Evolutionary conservation across 2,797 vertebrate species (phyloP).

Genomic region (Chromis chromis): DNA sequence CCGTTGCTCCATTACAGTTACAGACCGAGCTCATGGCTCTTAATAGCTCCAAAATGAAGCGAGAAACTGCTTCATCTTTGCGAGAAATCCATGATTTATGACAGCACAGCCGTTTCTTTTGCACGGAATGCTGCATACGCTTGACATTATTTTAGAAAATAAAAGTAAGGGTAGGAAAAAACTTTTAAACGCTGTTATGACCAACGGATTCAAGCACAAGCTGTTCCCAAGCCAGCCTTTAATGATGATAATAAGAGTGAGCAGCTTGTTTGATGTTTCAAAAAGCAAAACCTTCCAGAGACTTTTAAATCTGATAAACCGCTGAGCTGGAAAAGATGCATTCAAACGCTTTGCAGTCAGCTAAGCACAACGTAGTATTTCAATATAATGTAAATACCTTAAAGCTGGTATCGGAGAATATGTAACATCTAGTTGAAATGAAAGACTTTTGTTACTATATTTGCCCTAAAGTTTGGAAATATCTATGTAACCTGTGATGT

Average conservation of each 20-base stretch:
- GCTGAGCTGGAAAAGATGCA: conserved; percentile 14
- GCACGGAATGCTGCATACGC: conserved; percentile 7
- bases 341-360: conserved; percentile 8
- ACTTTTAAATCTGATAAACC: conserved; percentile 3
- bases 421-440: background rate
- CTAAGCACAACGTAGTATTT: conserved; percentile 6
- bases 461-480: background rate
- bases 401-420: background rate
- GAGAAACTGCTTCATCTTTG: conserved; percentile 18
- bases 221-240: background rate
- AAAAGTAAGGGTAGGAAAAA: conserved; percentile 3
- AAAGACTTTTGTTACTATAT: background rate
- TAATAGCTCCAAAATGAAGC: conserved; percentile 20
- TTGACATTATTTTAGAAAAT: conserved; percentile 14
- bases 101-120: conserved; percentile 13
- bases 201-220: background rate
- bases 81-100: conserved; percentile 27
- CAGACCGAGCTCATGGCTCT: conserved; percentile 18
- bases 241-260: conserved; percentile 2
- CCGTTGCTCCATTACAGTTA: conserved; percentile 26
- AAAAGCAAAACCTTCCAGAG: background rate
- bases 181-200: conserved; percentile 5
- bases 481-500: conserved; percentile 1
- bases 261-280: conserved; percentile 14
- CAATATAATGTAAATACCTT: background rate